Percentiles rank a stretch among this genome's conserved stretches.
phyloP scores from a whole-genome alignment of 2,113 vertebrate species.

The Tamias sibiricus region DNA sequence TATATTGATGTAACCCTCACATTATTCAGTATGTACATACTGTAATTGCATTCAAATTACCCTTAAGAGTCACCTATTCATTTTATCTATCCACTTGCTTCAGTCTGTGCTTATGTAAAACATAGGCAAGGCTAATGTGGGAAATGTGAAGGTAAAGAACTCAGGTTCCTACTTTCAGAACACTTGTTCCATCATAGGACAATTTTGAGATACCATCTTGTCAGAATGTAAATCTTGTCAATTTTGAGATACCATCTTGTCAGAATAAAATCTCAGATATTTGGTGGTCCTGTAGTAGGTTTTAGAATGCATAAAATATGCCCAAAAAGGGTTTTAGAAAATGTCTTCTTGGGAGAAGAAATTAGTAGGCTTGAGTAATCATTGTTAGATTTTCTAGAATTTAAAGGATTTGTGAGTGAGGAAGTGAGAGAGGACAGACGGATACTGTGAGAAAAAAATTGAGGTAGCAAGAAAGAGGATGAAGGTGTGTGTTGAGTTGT shows the following conservation, averaged over 20 bases:
- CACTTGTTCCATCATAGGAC: background rate
- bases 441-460: background rate
- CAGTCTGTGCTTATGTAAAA: background rate
- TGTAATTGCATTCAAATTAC: background rate
- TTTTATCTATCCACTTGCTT: background rate
- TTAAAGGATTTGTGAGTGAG: background rate
- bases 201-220: background rate
- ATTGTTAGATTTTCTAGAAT: background rate
- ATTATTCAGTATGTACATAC: background rate
- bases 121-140: background rate
- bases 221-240: background rate
- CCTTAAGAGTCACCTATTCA: background rate
- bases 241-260: background rate
- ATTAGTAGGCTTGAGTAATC: background rate
- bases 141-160: background rate
- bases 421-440: background rate
- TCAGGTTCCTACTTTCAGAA: background rate
- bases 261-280: slow-evolving; percentile 73
- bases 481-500: background rate
- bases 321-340: slow-evolving; percentile 65
- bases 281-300: background rate
- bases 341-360: background rate
- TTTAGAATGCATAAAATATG: slow-evolving; percentile 60
- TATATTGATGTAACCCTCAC: background rate
- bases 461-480: background rate